phyloP scores from a whole-genome alignment of 2,797 vertebrate species.

The Xenentodon cancila region DNA sequence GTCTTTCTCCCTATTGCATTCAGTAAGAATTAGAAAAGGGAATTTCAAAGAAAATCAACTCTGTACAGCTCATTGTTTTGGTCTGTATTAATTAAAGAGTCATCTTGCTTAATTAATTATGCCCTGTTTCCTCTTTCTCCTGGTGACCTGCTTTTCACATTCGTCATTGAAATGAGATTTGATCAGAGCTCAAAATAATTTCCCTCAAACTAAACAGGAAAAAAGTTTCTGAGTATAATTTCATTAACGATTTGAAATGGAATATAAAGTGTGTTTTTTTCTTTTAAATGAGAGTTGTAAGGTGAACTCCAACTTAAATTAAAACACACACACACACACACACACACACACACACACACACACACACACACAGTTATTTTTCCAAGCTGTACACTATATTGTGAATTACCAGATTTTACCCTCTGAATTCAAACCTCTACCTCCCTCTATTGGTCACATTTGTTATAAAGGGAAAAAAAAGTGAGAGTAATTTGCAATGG shows the following conservation, averaged over 20 bases:
- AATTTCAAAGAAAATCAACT: conserved; percentile 40
- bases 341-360: neutral
- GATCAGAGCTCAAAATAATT: conserved; percentile 23
- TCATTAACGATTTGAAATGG: too few species aligned
- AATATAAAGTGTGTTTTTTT: neutral
- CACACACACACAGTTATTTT: neutral
- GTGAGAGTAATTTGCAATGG: too few species aligned
- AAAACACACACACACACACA: neutral
- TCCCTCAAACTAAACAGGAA: conserved; percentile 12
- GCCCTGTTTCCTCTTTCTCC: conserved; percentile 36
- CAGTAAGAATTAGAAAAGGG: conserved; percentile 52
- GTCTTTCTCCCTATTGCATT: conserved; percentile 35
- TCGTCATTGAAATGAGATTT: conserved; percentile 40
- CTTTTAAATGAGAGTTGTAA: too few species aligned
- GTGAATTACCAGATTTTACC: too few species aligned
- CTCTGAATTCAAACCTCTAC: too few species aligned
- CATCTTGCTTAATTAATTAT: conserved; percentile 55
- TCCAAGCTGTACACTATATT: neutral
- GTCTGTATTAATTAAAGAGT: conserved; percentile 61
- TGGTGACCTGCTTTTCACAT: conserved; percentile 26
- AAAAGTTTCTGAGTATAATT: neutral
- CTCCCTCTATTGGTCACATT: neutral
- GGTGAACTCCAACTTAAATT: neutral
- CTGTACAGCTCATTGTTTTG: conserved; percentile 58
- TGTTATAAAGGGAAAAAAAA: neutral